phyloP scores from a whole-genome alignment of 2,113 vertebrate genomes.

The Crotophaga sulcirostris region DNA sequence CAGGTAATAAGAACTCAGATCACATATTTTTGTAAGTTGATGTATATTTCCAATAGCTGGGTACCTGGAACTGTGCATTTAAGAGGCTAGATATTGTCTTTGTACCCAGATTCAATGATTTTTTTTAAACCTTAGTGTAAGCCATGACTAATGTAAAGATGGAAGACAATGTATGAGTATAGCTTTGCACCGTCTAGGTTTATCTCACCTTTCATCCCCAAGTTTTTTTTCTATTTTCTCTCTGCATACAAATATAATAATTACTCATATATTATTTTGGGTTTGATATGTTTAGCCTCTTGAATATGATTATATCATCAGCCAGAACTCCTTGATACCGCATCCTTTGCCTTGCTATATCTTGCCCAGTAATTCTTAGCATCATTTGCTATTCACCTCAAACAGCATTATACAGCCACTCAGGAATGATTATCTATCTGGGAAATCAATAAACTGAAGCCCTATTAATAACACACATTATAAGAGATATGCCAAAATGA shows the following conservation, averaged over 20 bases:
- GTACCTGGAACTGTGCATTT: not conserved
- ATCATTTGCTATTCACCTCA: slow-evolving; percentile 45
- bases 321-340: not conserved
- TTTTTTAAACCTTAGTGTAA: not conserved
- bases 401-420: slow-evolving; percentile 30
- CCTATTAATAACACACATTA: slow-evolving; percentile 59
- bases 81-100: not conserved
- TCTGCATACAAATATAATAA: slow-evolving; percentile 27
- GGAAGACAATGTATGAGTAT: not conserved
- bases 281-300: not conserved
- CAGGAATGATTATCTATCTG: slow-evolving; percentile 45
- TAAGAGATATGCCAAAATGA: slow-evolving; percentile 27
- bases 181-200: not conserved
- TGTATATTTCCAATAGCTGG: not conserved
- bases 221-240: not conserved
- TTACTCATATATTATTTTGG: slow-evolving; percentile 50
- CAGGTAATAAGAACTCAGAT: not conserved
- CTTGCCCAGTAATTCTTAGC: slow-evolving; percentile 27
- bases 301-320: slow-evolving; percentile 21
- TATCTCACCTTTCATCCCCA: not conserved
- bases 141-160: not conserved
- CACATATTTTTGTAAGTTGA: not conserved
- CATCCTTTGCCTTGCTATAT: not conserved
- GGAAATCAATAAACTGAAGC: slow-evolving; percentile 61
- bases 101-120: not conserved